phyloP scores from a whole-genome alignment of 2,113 vertebrate genomes.

The Todiramphus saurophagus region DNA sequence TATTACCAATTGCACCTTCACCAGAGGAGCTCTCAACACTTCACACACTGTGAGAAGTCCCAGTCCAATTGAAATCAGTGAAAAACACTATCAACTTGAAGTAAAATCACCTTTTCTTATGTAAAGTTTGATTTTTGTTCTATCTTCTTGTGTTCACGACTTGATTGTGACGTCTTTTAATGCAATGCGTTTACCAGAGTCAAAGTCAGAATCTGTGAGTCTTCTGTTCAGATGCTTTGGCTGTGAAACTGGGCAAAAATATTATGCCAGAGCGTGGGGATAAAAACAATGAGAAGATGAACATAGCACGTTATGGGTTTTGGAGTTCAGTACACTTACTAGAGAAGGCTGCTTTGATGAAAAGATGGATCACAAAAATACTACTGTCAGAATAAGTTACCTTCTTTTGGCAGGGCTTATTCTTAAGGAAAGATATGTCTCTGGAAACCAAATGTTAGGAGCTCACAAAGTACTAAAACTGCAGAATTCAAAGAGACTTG shows the following conservation, averaged over 20 bases:
- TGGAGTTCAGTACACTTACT: background rate
- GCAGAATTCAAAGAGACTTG: background rate
- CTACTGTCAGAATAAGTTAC: background rate
- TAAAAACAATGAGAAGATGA: background rate
- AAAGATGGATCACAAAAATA: background rate
- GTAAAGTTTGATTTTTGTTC: background rate
- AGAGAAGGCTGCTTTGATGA: background rate
- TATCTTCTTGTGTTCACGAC: background rate
- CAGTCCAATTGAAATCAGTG: background rate
- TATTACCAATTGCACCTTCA: background rate
- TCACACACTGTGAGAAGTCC: accelerated
- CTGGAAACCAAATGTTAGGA: conserved; percentile 6
- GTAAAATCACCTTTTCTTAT: background rate
- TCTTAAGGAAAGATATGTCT: background rate
- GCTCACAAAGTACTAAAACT: background rate
- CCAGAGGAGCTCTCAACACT: background rate
- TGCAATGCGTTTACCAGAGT: background rate
- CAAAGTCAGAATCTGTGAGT: background rate
- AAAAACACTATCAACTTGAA: background rate
- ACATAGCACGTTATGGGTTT: accelerated
- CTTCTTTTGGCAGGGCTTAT: background rate
- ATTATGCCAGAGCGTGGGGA: background rate
- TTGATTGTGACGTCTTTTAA: background rate
- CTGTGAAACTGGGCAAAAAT: background rate
- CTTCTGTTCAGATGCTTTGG: background rate